These are phyloP conservation scores for Gryllus longicercus DNA, from an alignment of 2,888 invertebrate genomes.

Conservation along the genomic window DNA sequence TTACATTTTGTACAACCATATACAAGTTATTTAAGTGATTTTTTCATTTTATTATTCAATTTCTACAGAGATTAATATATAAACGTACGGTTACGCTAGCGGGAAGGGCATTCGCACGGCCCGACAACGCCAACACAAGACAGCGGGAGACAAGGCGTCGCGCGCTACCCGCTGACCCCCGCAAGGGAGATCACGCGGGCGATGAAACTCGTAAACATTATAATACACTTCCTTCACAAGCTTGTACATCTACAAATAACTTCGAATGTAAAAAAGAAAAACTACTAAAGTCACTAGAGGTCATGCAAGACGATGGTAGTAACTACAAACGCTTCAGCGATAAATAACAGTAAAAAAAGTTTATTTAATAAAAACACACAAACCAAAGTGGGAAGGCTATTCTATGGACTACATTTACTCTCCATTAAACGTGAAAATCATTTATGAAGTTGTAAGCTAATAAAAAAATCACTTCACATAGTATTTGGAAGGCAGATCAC, in stretches of 20 bases:
- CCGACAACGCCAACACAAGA: constrained; percentile 18
- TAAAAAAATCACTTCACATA: constrained; percentile 4
- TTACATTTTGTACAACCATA: constrained; percentile 53
- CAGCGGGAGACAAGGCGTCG: not conserved
- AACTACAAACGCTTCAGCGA: constrained; percentile 8
- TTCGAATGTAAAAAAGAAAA: constrained; percentile 22
- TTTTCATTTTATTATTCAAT: constrained; percentile 31
- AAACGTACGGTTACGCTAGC: constrained; percentile 23
- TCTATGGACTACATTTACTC: not conserved
- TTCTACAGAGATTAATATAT: constrained; percentile 35
- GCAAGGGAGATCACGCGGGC: not conserved
- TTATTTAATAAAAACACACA: constrained; percentile 21
- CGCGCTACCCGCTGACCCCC: not conserved
- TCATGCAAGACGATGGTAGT: constrained; percentile 19
- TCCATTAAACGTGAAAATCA: not conserved
- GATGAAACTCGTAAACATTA: not conserved
- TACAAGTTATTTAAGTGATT: constrained; percentile 45
- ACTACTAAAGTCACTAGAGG: constrained; percentile 18
- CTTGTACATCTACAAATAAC: constrained; percentile 21
- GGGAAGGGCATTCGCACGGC: not conserved
- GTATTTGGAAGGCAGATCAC: constrained; percentile 17
- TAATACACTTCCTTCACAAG: constrained; percentile 23
- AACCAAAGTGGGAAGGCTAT: constrained; percentile 3
- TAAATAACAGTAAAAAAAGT: constrained; percentile 20
- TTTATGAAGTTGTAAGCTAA: not conserved